phyloP scores from a whole-genome alignment of 2,888 invertebrate species.

The Euplagia quadripunctaria region DNA sequence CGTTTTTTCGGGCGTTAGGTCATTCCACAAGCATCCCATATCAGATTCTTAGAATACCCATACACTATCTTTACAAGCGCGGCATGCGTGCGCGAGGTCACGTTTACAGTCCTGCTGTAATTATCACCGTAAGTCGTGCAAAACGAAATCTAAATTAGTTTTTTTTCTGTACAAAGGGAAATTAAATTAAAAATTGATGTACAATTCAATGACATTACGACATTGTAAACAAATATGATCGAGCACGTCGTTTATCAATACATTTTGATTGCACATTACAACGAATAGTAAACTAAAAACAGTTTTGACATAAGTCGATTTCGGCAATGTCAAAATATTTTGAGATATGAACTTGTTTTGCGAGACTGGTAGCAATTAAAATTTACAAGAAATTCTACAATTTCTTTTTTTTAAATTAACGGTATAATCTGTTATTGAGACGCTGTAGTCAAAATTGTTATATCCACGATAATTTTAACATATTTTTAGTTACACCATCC shows the following conservation, averaged over 20 bases:
- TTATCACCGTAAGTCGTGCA: slow-evolving; percentile 17
- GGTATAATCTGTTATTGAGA: not conserved
- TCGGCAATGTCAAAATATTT: not conserved
- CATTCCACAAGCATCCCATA: slow-evolving; percentile 9
- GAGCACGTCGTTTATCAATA: not conserved
- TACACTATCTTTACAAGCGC: not conserved
- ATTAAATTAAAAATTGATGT: slow-evolving; percentile 12
- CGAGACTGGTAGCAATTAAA: not conserved
- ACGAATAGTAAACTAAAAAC: not conserved
- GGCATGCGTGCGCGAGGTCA: not conserved
- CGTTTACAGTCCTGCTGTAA: slow-evolving; percentile 7
- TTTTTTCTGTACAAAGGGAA: slow-evolving; percentile 14
- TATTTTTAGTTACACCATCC: not conserved
- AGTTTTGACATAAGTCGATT: not conserved
- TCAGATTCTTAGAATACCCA: slow-evolving; percentile 1
- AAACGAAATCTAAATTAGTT: slow-evolving; percentile 10
- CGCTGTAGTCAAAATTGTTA: not conserved
- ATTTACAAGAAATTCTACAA: not conserved
- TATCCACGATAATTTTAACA: not conserved
- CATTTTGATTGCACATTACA: not conserved
- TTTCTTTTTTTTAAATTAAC: too few species aligned
- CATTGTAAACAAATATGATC: not conserved
- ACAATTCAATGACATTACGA: slow-evolving; percentile 2
- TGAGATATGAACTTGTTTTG: not conserved
- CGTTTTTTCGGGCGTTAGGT: not conserved